A percentile compares a stretch with the other conserved stretches of the same genome.
These are phyloP conservation scores for Acanthisitta chloris DNA, from an alignment of 2,113 vertebrate species.

Conservation along the genomic window DNA sequence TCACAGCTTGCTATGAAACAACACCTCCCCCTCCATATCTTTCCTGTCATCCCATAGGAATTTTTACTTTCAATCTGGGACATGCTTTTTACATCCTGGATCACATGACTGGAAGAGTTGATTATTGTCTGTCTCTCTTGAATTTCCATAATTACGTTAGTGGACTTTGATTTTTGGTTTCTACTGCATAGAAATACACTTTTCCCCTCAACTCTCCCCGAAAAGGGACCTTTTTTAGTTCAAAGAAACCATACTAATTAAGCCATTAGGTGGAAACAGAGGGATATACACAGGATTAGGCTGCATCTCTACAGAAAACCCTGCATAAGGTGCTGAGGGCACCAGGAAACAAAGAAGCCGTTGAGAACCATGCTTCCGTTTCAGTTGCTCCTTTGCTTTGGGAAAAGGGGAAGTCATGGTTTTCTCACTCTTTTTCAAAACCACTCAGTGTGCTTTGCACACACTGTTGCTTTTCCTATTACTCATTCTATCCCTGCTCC, in stretches of 20 bases:
- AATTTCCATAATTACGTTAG: background rate
- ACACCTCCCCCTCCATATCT: background rate
- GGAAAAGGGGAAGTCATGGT: background rate
- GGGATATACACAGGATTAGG: background rate
- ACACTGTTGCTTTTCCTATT: background rate
- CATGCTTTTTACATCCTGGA: background rate
- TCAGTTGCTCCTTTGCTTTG: background rate
- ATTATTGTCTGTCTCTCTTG: background rate
- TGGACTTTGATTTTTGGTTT: background rate
- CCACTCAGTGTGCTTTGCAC: background rate
- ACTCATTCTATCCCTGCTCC: background rate
- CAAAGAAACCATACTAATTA: background rate
- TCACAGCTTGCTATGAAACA: background rate
- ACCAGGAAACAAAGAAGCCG: background rate
- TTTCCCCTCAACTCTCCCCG: background rate
- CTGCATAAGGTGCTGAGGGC: background rate
- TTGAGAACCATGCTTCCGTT: background rate
- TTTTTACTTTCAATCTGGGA: background rate
- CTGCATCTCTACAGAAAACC: background rate
- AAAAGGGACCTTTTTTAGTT: background rate
- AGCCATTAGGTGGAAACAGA: background rate
- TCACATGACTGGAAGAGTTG: accelerated
- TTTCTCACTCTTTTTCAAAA: background rate
- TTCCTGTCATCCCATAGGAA: background rate
- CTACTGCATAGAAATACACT: background rate